Evolutionary conservation across 2,797 vertebrate genomes (phyloP).

Genomic region (Hephaestus fuliginosus): DNA sequence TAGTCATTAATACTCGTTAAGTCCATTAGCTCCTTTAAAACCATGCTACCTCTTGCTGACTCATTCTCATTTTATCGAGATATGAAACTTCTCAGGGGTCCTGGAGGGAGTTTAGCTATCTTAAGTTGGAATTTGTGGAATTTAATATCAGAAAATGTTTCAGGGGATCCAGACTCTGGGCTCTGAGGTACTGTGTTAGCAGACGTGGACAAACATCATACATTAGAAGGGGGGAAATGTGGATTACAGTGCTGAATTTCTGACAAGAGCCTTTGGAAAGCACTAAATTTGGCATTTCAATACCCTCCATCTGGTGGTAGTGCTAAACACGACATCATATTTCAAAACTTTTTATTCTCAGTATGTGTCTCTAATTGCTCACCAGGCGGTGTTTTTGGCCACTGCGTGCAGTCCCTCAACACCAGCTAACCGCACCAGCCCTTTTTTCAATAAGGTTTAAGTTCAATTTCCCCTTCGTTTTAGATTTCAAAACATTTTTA

Average conservation of each 20-base stretch:
- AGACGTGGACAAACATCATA: constrained; percentile 47
- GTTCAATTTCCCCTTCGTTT: constrained; percentile 57
- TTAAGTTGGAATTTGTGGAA: constrained; percentile 71
- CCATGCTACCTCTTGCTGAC: constrained; percentile 50
- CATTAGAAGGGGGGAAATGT: constrained; percentile 34
- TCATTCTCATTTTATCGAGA: constrained; percentile 59
- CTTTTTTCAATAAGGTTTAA: constrained; percentile 42
- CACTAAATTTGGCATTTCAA: constrained; percentile 43
- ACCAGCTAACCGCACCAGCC: constrained; percentile 33
- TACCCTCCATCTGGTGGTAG: constrained; percentile 52
- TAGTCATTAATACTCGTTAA: constrained; percentile 30
- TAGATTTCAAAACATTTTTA: constrained; percentile 61
- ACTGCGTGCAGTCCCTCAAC: constrained; percentile 37
- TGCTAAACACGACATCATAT: constrained; percentile 53
- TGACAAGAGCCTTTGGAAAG: constrained; percentile 50
- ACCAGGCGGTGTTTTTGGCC: constrained; percentile 49
- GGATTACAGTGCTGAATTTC: constrained; percentile 56
- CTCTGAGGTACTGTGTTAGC: constrained; percentile 32
- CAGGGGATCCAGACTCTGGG: constrained; percentile 38
- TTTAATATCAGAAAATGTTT: constrained; percentile 74
- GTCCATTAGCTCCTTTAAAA: constrained; percentile 36
- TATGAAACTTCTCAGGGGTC: constrained; percentile 56
- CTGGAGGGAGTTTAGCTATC: constrained; percentile 47
- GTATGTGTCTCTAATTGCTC: constrained; percentile 53
- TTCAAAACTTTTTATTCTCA: constrained; percentile 48